Evolutionary conservation across 1,140 invertebrate species (phyloP).

Genomic region (Thereuonema tuberculata): DNA sequence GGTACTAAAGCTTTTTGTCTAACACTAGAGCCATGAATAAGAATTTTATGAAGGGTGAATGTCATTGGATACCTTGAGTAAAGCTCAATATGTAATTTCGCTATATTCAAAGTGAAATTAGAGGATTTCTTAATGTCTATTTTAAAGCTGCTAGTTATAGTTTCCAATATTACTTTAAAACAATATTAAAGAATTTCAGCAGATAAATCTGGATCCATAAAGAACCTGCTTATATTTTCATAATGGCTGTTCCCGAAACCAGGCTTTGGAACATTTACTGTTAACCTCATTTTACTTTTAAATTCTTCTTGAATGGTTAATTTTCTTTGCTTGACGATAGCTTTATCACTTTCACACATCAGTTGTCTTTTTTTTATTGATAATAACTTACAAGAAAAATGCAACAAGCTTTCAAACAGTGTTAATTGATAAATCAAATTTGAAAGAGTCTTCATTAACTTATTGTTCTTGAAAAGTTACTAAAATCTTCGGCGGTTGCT

Average conservation of each 20-base stretch:
- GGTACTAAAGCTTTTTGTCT: slow-evolving; percentile 5
- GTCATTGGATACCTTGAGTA: slow-evolving; percentile 10
- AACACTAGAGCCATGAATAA: not conserved
- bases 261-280: not conserved
- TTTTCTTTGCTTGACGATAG: not conserved
- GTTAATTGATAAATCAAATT: slow-evolving; percentile 1
- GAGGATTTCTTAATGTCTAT: slow-evolving; percentile 4
- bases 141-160: slow-evolving; percentile 6
- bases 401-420: slow-evolving; percentile 1
- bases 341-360: not conserved
- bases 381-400: slow-evolving; percentile 3
- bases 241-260: not conserved
- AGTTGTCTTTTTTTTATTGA: slow-evolving; percentile 3
- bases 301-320: not conserved
- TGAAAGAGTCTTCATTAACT: not conserved
- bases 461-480: not conserved
- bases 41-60: slow-evolving; percentile 5
- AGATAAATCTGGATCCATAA: slow-evolving; percentile 41
- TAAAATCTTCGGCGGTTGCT: slow-evolving; percentile 6
- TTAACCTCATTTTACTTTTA: not conserved
- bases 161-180: slow-evolving; percentile 9
- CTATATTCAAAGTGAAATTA: not conserved
- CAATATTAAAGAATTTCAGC: slow-evolving; percentile 25
- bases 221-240: slow-evolving; percentile 29
- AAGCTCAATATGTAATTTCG: slow-evolving; percentile 7